phyloP scores from a whole-genome alignment of 2,113 vertebrate genomes.

The Labeo catla region DNA sequence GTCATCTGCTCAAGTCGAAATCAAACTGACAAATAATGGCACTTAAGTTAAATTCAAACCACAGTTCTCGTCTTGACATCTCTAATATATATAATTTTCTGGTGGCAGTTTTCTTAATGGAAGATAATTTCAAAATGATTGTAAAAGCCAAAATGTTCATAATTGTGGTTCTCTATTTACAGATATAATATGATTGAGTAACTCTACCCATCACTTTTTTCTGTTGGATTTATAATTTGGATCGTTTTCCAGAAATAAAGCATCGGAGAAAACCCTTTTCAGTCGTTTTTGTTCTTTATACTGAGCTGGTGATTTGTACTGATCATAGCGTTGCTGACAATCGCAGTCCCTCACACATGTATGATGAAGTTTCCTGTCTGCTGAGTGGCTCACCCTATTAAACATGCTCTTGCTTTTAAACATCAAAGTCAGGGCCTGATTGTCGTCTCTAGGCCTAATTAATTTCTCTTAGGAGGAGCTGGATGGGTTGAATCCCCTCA shows the following conservation, averaged over 20 bases:
- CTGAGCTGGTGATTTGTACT: slow-evolving; percentile 19
- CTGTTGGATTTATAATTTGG: background rate
- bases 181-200: background rate
- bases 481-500: background rate
- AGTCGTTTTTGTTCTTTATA: slow-evolving; percentile 17
- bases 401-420: slow-evolving; percentile 29
- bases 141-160: background rate
- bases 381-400: slow-evolving; percentile 11
- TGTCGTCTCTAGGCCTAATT: slow-evolving; percentile 33
- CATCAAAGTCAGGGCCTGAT: slow-evolving; percentile 24
- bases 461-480: slow-evolving; percentile 22
- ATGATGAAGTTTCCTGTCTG: slow-evolving; percentile 11
- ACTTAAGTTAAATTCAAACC: background rate
- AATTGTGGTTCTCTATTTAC: background rate
- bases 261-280: background rate
- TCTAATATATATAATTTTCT: background rate
- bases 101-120: background rate
- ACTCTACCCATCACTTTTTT: background rate
- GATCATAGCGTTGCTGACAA: slow-evolving; percentile 12
- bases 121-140: background rate
- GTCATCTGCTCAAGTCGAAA: background rate
- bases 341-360: slow-evolving; percentile 2
- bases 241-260: background rate
- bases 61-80: background rate
- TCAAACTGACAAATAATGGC: background rate